Conservation (phyloP, 2,797 vertebrate species). For the Semotilus atromaculatus region DNA sequence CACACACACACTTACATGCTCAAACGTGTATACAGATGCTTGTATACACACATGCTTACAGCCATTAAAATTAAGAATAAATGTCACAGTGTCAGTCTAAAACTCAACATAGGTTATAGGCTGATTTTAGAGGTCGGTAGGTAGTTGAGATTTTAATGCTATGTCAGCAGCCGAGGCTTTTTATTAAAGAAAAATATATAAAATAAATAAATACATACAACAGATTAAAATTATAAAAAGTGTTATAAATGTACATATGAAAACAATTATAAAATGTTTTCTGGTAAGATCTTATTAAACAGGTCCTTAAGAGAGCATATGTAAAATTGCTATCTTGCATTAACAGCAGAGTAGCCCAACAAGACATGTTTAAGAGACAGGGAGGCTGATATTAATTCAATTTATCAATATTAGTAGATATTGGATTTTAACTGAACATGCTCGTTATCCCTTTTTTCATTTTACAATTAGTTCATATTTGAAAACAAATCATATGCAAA, state of each 20-base stretch:
- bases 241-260: not conserved
- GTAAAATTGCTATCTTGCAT: not conserved
- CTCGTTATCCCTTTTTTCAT: not conserved
- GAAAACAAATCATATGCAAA: not conserved
- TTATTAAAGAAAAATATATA: too few relatives aligned
- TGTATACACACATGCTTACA: not conserved
- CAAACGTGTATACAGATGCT: slow-evolving; percentile 19
- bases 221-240: not conserved
- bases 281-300: not conserved
- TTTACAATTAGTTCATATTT: not conserved
- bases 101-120: not conserved
- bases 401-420: not conserved
- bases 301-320: not conserved
- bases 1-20: slow-evolving; percentile 19
- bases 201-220: not conserved
- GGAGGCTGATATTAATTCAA: not conserved
- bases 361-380: not conserved
- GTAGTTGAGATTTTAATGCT: not conserved
- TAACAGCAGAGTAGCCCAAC: not conserved
- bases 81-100: slow-evolving; percentile 6
- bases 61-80: not conserved
- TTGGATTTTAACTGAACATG: not conserved
- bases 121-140: not conserved
- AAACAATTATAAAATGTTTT: not conserved
- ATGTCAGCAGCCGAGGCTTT: not conserved